Percentiles rank a stretch among this genome's conserved stretches.
Evolutionary conservation across 2,888 invertebrate species (phyloP).

Genomic region (Harmothoe impar): DNA sequence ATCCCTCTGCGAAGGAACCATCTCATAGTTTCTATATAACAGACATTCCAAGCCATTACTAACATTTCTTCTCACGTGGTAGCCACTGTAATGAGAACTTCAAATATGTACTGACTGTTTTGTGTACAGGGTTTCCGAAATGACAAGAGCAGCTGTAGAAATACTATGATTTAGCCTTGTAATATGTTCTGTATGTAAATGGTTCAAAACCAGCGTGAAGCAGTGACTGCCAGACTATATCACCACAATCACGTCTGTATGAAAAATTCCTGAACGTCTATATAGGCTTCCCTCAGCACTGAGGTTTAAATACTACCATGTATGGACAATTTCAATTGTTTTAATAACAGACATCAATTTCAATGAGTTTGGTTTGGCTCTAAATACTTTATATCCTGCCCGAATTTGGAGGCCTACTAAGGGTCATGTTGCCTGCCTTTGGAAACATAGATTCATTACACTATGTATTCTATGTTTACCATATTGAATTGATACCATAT

Average conservation of each 20-base stretch:
- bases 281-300: too few relatives aligned
- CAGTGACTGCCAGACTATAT: conserved; percentile 23
- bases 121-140: conserved; percentile 13
- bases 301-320: too few relatives aligned
- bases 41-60: not conserved
- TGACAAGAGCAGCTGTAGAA: conserved; percentile 20
- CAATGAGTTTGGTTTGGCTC: too few relatives aligned
- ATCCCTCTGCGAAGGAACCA: not conserved
- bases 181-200: not conserved
- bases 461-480: conserved; percentile 3
- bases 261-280: too few relatives aligned
- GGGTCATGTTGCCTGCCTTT: too few relatives aligned
- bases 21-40: not conserved
- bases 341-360: too few relatives aligned
- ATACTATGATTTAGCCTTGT: not conserved
- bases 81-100: conserved; percentile 2
- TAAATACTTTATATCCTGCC: too few relatives aligned
- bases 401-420: too few relatives aligned
- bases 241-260: not conserved
- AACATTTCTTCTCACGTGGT: not conserved
- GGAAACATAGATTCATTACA: too few relatives aligned
- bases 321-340: too few relatives aligned
- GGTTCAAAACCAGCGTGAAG: conserved; percentile 47
- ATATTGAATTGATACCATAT: not conserved
- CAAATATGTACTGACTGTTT: not conserved